Evolutionary conservation across 2,888 invertebrate genomes (phyloP), one percentile per base, ranked within the genome.

Genomic region (Zele albiditarsus): DNA sequence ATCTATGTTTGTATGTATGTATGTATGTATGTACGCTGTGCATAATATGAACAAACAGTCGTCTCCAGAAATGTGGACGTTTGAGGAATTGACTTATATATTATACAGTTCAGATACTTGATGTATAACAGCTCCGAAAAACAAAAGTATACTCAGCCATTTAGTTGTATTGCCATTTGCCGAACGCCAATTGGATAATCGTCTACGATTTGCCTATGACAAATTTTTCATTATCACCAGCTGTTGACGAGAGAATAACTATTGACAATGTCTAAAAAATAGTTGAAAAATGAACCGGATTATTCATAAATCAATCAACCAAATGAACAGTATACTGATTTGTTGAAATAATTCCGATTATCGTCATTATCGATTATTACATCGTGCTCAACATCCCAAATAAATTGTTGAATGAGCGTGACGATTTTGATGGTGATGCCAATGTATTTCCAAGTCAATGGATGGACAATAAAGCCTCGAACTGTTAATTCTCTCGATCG

Each of bases 111-210:
- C 49, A 69, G 73, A 62, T 74, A 68, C 28, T 49, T 28, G 28
- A 10, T 23, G n/a, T 33, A 65, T 38, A 66, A 38, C 12, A 38
- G n/a, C 3, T 25, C 57, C 12, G 12, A 3, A 6, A 14, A 57
- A 57, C 23, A 14, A 1, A 20, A 12, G 8, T 12, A 8, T 42
- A 42, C 14, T 14, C 2, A 27, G 28, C 25, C 3, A 25, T 6
- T 20, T 25, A 25, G 38, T 33, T 38, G 60, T 8, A 42, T 38
- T 16, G 25, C 38, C 16, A 60, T 70, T 74, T 74, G 58, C 69
- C 70, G 57, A 69, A 65, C 23, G 53, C 53, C 53, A 74, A 70
- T 74, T 65, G 53, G 74, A 74, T 74, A 69, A 74, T 69, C 63
- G 20, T 71, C 3, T 58, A 23, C 53, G 67, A 49, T 63, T 27